Conservation (phyloP, 2,113 vertebrate species). For the Oryzias curvinotus region DNA sequence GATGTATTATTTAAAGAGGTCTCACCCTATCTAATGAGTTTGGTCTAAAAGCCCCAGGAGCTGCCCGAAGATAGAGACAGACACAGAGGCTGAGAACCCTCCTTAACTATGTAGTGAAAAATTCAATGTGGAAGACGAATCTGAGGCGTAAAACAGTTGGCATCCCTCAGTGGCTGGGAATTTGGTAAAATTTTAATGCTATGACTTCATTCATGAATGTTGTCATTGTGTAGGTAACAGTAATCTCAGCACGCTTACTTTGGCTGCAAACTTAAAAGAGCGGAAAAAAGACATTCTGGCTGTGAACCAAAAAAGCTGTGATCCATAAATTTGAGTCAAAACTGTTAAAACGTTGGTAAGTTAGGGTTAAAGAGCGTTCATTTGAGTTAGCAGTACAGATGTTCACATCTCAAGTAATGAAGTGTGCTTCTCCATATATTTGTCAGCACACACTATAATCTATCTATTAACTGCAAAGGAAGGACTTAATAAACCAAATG, state of each 20-base stretch:
- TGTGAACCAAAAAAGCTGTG: not conserved
- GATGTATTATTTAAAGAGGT: constrained; percentile 80
- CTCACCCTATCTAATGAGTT: constrained; percentile 78
- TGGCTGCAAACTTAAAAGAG: constrained; percentile 1
- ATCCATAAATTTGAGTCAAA: too few relatives aligned
- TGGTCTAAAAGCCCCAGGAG: constrained; percentile 72
- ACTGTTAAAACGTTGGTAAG: too few relatives aligned
- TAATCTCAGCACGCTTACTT: constrained; percentile 7
- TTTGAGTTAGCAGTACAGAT: too few relatives aligned
- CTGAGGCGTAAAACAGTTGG: constrained; percentile 13
- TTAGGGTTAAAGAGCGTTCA: too few relatives aligned
- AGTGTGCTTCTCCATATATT: too few relatives aligned
- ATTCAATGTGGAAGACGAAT: constrained; percentile 45
- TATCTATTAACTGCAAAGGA: too few relatives aligned
- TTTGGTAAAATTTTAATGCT: constrained; percentile 30
- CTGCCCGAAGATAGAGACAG: constrained; percentile 57
- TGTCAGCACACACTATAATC: too few relatives aligned
- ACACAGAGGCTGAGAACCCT: constrained; percentile 53
- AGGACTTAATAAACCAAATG: too few relatives aligned
- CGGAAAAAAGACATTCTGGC: not conserved
- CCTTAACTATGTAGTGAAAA: constrained; percentile 52
- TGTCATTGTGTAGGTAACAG: constrained; percentile 8
- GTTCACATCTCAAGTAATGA: too few relatives aligned
- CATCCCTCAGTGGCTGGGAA: constrained; percentile 16
- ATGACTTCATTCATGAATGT: constrained; percentile 38